These are phyloP conservation scores for Cricetomys ansorgei DNA, from an alignment of 2,113 vertebrate genomes.

Conservation along the genomic window DNA sequence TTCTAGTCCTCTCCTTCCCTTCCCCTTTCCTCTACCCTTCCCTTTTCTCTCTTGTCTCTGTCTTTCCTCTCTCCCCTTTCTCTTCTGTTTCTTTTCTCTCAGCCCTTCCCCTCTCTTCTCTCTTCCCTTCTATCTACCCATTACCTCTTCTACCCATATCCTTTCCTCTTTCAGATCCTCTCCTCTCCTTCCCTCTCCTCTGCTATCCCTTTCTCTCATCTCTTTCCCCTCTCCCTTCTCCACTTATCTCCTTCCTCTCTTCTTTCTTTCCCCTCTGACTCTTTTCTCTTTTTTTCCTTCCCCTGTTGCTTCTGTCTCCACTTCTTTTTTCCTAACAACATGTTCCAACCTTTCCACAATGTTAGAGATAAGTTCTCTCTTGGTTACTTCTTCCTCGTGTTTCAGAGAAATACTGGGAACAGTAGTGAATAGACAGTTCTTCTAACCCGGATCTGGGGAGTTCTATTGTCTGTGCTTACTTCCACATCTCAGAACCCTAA, in stretches of 20 bases:
- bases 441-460: not conserved
- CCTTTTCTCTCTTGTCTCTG: not conserved
- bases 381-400: not conserved
- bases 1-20: not conserved
- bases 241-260: no score
- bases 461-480: not conserved
- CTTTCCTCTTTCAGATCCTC: not conserved
- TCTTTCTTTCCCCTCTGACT: no score
- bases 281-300: fast-evolving
- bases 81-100: not conserved
- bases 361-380: not conserved
- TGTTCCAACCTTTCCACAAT: not conserved
- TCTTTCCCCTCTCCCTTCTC: not conserved
- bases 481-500: not conserved
- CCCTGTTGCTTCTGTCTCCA: fast-evolving
- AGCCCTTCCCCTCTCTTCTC: not conserved
- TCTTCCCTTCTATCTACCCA: no score
- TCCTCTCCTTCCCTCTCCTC: not conserved
- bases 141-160: no score
- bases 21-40: not conserved
- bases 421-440: not conserved
- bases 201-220: not conserved
- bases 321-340: not conserved
- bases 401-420: not conserved
- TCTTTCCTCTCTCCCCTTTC: not conserved